Evolutionary conservation across 2,888 invertebrate species (phyloP), one percentile per base, ranked within the genome.

Genomic region (Drosophila atripex): DNA sequence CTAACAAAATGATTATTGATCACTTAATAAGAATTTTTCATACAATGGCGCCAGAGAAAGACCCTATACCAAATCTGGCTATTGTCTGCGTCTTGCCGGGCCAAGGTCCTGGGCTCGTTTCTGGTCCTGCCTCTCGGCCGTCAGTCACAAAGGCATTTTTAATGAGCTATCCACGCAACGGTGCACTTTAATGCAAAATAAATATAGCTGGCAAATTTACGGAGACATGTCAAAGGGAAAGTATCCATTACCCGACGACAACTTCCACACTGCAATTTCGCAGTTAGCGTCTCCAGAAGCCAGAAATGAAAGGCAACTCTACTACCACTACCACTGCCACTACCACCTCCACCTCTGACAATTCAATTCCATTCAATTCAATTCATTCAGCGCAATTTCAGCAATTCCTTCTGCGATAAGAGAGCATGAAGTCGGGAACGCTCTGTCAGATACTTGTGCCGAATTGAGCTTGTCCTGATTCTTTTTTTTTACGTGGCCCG

Each of bases 1-100:
- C 82, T 72, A 78, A 82, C 88, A 87, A 88, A 88, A 84, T 86
- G 80, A 86, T 88, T 84, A 88, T 84, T 84, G 88, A 84, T 88
- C 80, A 83, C 86, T 88, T 88, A 84, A 84, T 84, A 84, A 77
- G 88, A 86, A 88, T 78, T 71, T 72, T 60, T 45, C 64, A 66
- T 74, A 74, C 82, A 80, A 87, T 74, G 88, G 80, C 86, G 88
- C 83, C 82, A 72, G 51, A 52, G 57, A 64, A 28, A 21, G 54
- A 18, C 50, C 21, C 39, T 21, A 59, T 47, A 23, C 49, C 25
- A 54, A 78, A 73, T 57, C 61, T 56, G 59, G 54, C 53, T 75
- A 71, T 77, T 80, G 75, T 80, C 51, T 45, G 41, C 63, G 25
- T 38, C 45, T 49, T 45, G 30, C 28, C 53, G 43, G 38, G 30